Base-by-base conservation (phyloP, 2,888 invertebrate genomes). In the Drosophila algonquin region DNA sequence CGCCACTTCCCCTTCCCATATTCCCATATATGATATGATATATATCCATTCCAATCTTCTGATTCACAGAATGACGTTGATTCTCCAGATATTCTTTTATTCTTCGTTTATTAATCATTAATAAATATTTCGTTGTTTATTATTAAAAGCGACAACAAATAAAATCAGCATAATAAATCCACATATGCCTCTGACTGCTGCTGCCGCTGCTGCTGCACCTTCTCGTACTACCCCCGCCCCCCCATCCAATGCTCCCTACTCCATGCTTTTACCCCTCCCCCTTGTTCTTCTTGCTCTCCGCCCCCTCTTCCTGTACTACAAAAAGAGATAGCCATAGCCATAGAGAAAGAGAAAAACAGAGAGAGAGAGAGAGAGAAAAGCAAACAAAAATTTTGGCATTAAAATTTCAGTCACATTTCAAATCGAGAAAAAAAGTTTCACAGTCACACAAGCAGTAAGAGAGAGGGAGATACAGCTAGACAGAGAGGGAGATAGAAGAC, bases 321-420 rank as follows among this genome's bases (percentile, higher is more conserved):
- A 73, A 81, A 78, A 77, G 73, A 67, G 67, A 60, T 35, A 60
- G 54, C 56, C 56, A 56, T 64, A 75, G 62, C 63, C 12, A 65
- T 50, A 8, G 30, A 27, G 35, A 58, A 18, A 5, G 24, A 55
- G 52, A 18, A 52, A 53, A 52, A 8, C 30, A 59, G 65, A 53
- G 51, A 63, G 67, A 21, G 21, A 18, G 18, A 21, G 21, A 3
- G 21, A 60, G 54, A 54, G 52, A 40, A 40, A 40, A 21, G 59
- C 45, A 59, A 46, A 73, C 59, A 57, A 45, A 51, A 65, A 53
- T 55, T 63, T 79, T 79, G 61, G 77, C 84, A 87, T 85, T 87
- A 76, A 85, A 73, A 85, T 85, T 85, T 87, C 79, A 87, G 86
- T 83, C 84, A 87, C 84, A 85, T 85, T 67, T 76, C 77, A 75